Base-by-base conservation (phyloP, 2,888 invertebrate species). In the Bombyx huttoni region DNA sequence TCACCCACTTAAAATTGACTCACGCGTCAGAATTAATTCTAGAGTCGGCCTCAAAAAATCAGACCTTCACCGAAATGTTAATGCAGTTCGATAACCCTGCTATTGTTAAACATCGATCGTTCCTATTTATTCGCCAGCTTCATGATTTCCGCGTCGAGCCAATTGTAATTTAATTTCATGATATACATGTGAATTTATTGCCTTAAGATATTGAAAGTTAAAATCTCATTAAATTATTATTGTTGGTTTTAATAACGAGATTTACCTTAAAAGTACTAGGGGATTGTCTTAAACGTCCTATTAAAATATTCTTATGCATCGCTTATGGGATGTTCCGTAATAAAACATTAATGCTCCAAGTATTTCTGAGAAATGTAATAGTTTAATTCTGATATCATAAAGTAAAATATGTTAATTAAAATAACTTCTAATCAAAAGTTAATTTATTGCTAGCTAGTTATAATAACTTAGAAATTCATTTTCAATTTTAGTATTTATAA, bases 11-110 rank as follows among this genome's bases (percentile, higher is more conserved):
- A 47, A 50, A 52, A 52, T 50, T 49, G 60, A 62, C 59, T 65
- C 60, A 65, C 54, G 54, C 56, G 49, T 59, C 55, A 60, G 67
- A 66, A 63, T 65, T 67, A 64, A 57, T 62, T 71, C 65, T 67
- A 70, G 64, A 56, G 58, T 54, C 65, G 78, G 73, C 86, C 86
- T 85, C 82, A 81, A 56, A 58, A 72, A 75, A 77, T 73, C 75
- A 75, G 79, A 82, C 87, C 86, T 87, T 87, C 84, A 74, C 78
- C 77, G 65, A 86, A 86, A 85, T 87, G 87, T 76, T 84, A 86
- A 65, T 75, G 62, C 58, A 74, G 87, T 80, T 79, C 86, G 73
- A 78, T 76, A 75, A 85, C 84, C 86, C 72, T 56, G 54, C 72
- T 75, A 82, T 86, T 85, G 85, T 85, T 83, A 70, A 65, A 67